Evolutionary conservation across 2,888 invertebrate species (phyloP).

Genomic region (Eilema caniola): DNA sequence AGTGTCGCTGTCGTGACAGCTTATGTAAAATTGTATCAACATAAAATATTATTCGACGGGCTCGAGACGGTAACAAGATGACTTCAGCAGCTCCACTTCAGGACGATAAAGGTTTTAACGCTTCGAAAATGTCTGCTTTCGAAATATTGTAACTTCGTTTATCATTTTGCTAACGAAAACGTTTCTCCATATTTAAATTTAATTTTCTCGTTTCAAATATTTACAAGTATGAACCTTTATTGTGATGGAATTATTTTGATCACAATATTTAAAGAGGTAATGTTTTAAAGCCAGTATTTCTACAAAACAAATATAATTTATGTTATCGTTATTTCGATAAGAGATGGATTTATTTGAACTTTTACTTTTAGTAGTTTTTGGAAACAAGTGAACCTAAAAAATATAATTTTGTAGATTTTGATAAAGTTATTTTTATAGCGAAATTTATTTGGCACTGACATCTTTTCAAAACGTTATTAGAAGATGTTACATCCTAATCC

Average conservation of each 20-base stretch:
- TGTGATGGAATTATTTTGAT: not conserved
- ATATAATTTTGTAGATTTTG: too few species aligned
- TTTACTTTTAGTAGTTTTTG: not conserved
- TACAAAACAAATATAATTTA: not conserved
- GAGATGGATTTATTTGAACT: not conserved
- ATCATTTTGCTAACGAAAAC: slow-evolving; percentile 16
- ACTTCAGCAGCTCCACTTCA: not conserved
- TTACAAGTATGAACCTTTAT: not conserved
- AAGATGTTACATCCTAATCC: too few species aligned
- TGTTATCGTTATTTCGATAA: not conserved
- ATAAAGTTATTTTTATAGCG: too few species aligned
- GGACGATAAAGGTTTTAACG: slow-evolving; percentile 24
- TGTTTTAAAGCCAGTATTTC: not conserved
- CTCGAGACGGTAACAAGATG: slow-evolving; percentile 15
- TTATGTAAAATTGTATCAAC: slow-evolving; percentile 12
- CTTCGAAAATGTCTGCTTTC: slow-evolving; percentile 15
- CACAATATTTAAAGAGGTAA: not conserved
- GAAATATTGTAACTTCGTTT: slow-evolving; percentile 29
- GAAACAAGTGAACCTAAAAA: too few species aligned
- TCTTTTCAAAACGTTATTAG: too few species aligned
- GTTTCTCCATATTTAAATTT: slow-evolving; percentile 26
- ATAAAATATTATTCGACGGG: slow-evolving; percentile 14
- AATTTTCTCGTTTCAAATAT: slow-evolving; percentile 18
- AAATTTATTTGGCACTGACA: too few species aligned
- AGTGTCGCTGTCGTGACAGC: slow-evolving; percentile 17